These are phyloP conservation scores for Colletes collaris DNA, from an alignment of 2,888 invertebrate genomes.

Conservation along the genomic window DNA sequence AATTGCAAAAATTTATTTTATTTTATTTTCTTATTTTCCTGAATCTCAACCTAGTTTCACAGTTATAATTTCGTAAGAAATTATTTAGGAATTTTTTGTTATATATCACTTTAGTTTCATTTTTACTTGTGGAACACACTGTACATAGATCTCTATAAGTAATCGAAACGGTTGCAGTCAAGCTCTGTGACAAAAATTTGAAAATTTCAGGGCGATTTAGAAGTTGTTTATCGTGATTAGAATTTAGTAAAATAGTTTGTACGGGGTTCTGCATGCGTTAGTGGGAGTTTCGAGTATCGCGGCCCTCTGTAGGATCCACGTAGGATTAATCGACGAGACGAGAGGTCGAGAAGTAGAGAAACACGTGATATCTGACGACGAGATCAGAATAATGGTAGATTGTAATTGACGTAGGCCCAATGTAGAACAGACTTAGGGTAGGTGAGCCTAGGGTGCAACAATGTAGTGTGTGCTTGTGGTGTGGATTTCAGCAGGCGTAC, in stretches of 20 bases:
- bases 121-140: too few relatives aligned
- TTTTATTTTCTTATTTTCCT: too few relatives aligned
- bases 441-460: constrained; percentile 81
- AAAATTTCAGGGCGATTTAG: too few relatives aligned
- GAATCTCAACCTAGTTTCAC: too few relatives aligned
- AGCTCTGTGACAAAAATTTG: not conserved
- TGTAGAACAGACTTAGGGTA: constrained; percentile 67
- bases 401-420: constrained; percentile 11
- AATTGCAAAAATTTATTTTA: too few relatives aligned
- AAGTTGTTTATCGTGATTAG: too few relatives aligned
- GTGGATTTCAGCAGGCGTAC: constrained; percentile 89
- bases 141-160: not conserved
- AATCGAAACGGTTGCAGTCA: not conserved
- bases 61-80: too few relatives aligned
- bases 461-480: constrained; percentile 83
- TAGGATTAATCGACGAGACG: not conserved
- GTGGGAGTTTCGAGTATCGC: not conserved
- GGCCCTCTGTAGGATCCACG: constrained; percentile 4
- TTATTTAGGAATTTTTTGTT: too few relatives aligned
- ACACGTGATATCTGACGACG: not conserved
- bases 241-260: too few relatives aligned
- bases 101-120: too few relatives aligned
- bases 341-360: not conserved
- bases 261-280: too few relatives aligned
- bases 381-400: constrained; percentile 12